Conservation (phyloP, 1,140 invertebrate genomes). For the Bombus pascuorum region DNA sequence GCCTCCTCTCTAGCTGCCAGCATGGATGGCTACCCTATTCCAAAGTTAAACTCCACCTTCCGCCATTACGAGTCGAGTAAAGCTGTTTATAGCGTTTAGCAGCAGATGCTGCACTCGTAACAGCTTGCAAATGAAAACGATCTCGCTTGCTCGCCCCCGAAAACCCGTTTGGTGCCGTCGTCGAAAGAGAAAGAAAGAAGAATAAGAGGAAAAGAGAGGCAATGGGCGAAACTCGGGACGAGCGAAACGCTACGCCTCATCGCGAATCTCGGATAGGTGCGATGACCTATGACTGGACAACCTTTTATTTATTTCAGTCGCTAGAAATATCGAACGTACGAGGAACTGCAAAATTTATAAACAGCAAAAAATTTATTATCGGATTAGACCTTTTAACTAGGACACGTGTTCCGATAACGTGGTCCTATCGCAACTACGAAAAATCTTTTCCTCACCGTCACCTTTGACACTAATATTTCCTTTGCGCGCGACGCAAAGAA, state of each 20-base stretch:
- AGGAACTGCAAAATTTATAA: no score
- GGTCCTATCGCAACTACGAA: background rate
- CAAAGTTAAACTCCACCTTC: constrained; percentile 71
- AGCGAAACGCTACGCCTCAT: no score
- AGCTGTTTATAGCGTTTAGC: constrained; percentile 77
- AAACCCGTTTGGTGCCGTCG: background rate
- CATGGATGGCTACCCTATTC: constrained; percentile 56
- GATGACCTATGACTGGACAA: no score
- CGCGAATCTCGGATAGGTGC: no score
- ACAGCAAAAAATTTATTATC: no score
- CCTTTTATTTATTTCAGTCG: no score
- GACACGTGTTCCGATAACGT: no score
- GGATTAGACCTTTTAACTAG: no score
- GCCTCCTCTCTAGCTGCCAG: background rate
- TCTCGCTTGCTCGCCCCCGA: constrained; percentile 43
- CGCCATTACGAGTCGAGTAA: constrained; percentile 71
- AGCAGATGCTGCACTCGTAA: constrained; percentile 77
- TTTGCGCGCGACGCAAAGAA: background rate
- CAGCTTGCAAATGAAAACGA: constrained; percentile 79
- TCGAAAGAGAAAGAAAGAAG: background rate
- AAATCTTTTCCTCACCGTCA: background rate
- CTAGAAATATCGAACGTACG: background rate
- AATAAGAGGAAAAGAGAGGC: background rate
- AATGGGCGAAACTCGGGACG: no score
- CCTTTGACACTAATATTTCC: background rate